These are phyloP conservation scores for Perodicticus potto DNA, from an alignment of 2,797 vertebrate genomes.

Conservation along the genomic window DNA sequence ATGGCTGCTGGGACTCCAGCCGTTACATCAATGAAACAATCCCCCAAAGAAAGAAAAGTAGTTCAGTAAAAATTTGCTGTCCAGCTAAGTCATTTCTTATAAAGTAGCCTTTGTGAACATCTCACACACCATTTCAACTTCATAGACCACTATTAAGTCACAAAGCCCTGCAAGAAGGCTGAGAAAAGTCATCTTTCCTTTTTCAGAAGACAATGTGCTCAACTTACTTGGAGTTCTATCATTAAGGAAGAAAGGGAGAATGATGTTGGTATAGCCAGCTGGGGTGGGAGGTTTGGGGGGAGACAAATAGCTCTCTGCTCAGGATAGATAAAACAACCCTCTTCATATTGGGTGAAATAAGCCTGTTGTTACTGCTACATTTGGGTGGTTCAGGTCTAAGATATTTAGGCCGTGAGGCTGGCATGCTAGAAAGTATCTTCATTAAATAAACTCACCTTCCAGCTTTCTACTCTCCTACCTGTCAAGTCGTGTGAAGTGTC, in stretches of 20 bases:
- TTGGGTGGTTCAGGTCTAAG: background rate
- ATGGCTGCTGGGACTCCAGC: background rate
- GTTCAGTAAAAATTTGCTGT: background rate
- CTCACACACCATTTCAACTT: background rate
- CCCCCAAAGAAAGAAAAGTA: background rate
- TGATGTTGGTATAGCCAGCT: background rate
- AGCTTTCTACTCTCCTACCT: background rate
- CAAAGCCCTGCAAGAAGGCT: background rate
- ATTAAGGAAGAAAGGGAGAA: background rate
- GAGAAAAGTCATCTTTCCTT: background rate
- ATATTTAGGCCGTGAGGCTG: background rate
- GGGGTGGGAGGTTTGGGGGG: background rate
- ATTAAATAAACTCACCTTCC: conserved; percentile 11
- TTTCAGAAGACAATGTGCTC: background rate
- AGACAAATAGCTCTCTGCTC: background rate
- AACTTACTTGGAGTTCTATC: background rate
- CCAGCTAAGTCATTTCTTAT: background rate
- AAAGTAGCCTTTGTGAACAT: background rate
- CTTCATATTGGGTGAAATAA: background rate
- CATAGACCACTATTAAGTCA: background rate
- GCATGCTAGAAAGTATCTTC: conserved; percentile 28
- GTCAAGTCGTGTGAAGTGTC: background rate
- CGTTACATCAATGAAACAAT: background rate
- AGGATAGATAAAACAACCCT: background rate
- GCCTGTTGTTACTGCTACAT: background rate